Evolutionary conservation across 2,888 invertebrate species (phyloP).

Genomic region (Chouioia cunea): DNA sequence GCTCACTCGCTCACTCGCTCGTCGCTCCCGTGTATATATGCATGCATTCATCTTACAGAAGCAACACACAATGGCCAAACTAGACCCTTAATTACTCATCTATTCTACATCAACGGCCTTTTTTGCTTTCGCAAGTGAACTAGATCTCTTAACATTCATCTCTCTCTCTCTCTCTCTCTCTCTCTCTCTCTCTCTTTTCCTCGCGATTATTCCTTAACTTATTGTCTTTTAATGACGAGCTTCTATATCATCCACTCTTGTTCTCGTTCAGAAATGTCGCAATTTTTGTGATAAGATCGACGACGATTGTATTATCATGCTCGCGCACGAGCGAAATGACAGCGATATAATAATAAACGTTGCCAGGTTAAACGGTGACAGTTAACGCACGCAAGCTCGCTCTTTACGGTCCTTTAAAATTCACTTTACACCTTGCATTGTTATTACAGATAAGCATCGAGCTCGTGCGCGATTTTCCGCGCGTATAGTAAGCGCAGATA

Average conservation of each 20-base stretch:
- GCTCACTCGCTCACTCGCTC: too few relatives aligned
- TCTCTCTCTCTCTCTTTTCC: background rate
- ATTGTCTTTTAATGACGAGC: too few relatives aligned
- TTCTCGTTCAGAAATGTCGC: too few relatives aligned
- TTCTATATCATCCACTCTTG: too few relatives aligned
- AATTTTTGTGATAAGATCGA: too few relatives aligned
- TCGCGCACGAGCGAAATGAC: background rate
- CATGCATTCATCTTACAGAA: slow-evolving; percentile 25
- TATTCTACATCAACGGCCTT: too few relatives aligned
- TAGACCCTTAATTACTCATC: slow-evolving; percentile 21
- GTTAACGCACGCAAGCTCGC: slow-evolving; percentile 5
- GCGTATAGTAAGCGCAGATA: background rate
- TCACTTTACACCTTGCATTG: too few relatives aligned
- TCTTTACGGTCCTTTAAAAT: slow-evolving; percentile 24
- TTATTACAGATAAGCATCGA: too few relatives aligned
- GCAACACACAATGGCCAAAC: slow-evolving; percentile 18
- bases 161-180: slow-evolving; percentile 12
- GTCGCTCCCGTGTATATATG: background rate
- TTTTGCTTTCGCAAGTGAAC: too few relatives aligned
- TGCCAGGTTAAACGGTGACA: too few relatives aligned
- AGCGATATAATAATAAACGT: too few relatives aligned
- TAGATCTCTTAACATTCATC: slow-evolving; percentile 2
- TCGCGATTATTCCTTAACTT: background rate
- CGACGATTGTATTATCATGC: background rate
- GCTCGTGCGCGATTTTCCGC: too few relatives aligned